Conservation (phyloP, 2,113 vertebrate species). For the Amphilophus citrinellus region DNA sequence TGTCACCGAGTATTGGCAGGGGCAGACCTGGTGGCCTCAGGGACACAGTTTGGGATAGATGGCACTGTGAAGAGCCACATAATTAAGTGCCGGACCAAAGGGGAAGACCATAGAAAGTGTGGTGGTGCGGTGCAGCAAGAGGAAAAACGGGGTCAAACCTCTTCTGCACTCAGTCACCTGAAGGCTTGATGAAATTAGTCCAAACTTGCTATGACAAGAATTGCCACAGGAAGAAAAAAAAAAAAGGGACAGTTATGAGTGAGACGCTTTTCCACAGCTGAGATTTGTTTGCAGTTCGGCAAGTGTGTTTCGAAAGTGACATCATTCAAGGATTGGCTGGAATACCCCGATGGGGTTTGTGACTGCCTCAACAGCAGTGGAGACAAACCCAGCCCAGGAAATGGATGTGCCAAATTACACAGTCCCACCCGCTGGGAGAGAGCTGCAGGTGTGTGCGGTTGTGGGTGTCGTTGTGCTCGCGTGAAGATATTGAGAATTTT, state of each 20-base stretch:
- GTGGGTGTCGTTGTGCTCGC: conserved; percentile 27
- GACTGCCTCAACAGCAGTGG: conserved; percentile 64
- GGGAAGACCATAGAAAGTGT: conserved; percentile 24
- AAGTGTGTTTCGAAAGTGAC: conserved; percentile 60
- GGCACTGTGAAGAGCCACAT: conserved; percentile 51
- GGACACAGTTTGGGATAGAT: conserved; percentile 47
- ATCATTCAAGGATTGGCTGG: conserved; percentile 63
- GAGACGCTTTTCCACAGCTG: conserved; percentile 21
- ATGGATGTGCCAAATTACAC: conserved; percentile 79
- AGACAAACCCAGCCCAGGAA: conserved; percentile 68
- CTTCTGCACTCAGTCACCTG: conserved; percentile 40
- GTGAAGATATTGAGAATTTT: conserved; percentile 46
- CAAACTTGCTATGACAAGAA: conserved; percentile 33
- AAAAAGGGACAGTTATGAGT: conserved; percentile 18
- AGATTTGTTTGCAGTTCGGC: conserved; percentile 64
- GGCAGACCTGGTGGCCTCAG: conserved; percentile 38
- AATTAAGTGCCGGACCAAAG: conserved; percentile 52
- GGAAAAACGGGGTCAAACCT: conserved; percentile 51
- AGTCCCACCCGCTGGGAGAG: conserved; percentile 71
- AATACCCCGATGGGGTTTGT: conserved; percentile 63
- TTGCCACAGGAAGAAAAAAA: conserved; percentile 4
- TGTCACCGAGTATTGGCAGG: conserved; percentile 62
- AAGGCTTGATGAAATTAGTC: conserved; percentile 41
- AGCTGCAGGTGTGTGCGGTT: conserved; percentile 58
- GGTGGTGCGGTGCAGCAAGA: conserved; percentile 10